Evolutionary conservation across 2,113 vertebrate genomes (phyloP).

Genomic region (Gopherus flavomarginatus): DNA sequence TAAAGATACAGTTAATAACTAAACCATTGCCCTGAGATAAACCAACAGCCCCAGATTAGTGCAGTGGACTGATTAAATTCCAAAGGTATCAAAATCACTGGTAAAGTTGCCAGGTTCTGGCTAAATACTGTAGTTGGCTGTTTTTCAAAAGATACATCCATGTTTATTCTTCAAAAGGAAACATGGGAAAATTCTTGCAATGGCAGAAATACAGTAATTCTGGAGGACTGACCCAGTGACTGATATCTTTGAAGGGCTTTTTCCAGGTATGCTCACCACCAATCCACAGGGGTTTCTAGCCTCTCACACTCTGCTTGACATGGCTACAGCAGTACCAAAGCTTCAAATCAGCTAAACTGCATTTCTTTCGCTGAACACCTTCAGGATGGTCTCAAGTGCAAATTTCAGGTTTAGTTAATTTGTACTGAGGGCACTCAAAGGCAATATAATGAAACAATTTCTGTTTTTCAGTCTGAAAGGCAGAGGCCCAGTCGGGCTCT

Average conservation of each 20-base stretch:
- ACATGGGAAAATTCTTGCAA: neutral
- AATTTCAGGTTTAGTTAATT: neutral
- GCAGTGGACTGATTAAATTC: slow-evolving; percentile 15
- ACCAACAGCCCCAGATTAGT: neutral
- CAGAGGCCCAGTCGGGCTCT: neutral
- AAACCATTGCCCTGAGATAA: neutral
- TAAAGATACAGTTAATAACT: slow-evolving; percentile 25
- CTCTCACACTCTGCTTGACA: neutral
- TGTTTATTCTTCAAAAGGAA: neutral
- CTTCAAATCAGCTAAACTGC: neutral
- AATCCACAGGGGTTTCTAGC: neutral
- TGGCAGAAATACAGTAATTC: neutral
- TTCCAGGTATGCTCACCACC: neutral
- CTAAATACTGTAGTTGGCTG: neutral
- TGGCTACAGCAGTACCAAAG: neutral
- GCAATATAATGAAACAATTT: neutral
- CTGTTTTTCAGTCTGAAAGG: neutral
- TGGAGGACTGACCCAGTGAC: neutral
- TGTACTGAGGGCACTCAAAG: neutral
- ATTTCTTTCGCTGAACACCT: neutral
- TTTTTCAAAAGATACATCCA: neutral
- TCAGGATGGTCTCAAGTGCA: neutral
- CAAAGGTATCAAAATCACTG: neutral
- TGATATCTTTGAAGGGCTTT: neutral
- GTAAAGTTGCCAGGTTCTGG: neutral